These are phyloP conservation scores for Hypanus sabinus DNA, from an alignment of 2,113 vertebrate genomes.

Conservation along the genomic window DNA sequence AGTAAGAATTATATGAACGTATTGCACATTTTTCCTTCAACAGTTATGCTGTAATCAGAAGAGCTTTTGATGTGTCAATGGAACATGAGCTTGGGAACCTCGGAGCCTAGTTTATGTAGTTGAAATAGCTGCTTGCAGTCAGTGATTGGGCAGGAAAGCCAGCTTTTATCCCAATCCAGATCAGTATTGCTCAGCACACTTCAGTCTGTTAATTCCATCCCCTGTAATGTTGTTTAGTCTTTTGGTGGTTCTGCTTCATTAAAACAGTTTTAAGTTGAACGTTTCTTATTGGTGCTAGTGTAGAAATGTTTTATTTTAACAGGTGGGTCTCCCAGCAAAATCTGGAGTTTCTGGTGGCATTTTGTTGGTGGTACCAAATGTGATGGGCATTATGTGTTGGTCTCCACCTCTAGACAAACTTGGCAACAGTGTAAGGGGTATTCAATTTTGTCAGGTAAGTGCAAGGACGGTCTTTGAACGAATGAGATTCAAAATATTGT, in stretches of 20 bases:
- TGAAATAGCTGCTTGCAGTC: not conserved
- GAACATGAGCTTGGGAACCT: not conserved
- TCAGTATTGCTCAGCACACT: not conserved
- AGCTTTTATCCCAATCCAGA: not conserved
- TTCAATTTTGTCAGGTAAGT: conserved; percentile 94
- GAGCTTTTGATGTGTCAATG: not conserved
- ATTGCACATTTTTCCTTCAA: not conserved
- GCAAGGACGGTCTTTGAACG: not conserved
- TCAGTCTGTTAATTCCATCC: not conserved
- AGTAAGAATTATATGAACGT: no score
- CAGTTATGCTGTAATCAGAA: not conserved
- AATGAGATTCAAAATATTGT: not conserved
- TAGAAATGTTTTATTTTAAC: conserved; percentile 37
- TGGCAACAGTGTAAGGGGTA: conserved; percentile 94
- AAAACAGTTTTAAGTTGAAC: not conserved
- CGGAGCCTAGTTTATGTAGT: not conserved
- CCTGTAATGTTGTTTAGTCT: not conserved
- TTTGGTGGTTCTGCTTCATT: not conserved
- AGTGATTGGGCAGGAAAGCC: not conserved
- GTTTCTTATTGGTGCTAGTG: not conserved
- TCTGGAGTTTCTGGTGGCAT: conserved; percentile 93
- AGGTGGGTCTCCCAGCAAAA: conserved; percentile 95
- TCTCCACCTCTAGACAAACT: conserved; percentile 94
- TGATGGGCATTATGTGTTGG: conserved; percentile 99
- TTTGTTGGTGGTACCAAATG: conserved; percentile 92